These are phyloP conservation scores for Cyclina sinensis DNA, from an alignment of 1,140 invertebrate genomes.

Conservation along the genomic window DNA sequence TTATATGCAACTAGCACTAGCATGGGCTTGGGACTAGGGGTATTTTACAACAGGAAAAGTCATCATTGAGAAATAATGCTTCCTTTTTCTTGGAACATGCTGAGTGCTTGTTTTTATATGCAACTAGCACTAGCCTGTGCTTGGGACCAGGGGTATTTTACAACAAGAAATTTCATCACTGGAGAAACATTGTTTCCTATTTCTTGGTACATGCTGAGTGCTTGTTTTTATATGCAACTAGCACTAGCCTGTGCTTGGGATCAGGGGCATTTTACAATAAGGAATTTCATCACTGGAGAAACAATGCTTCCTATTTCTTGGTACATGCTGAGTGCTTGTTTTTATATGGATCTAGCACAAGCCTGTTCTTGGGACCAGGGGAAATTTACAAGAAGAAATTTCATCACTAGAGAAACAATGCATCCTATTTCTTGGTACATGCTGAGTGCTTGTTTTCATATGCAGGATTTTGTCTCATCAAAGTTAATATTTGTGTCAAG, in stretches of 20 bases:
- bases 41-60: background rate
- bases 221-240: slow-evolving; percentile 11
- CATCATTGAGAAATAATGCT: background rate
- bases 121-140: slow-evolving; percentile 44
- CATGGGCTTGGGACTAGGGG: slow-evolving; percentile 1
- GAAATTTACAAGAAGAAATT: background rate
- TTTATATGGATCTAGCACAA: background rate
- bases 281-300: background rate
- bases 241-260: slow-evolving; percentile 12
- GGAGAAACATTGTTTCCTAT: background rate
- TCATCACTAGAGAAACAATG: background rate
- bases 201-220: slow-evolving; percentile 34
- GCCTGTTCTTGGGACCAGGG: slow-evolving; percentile 6
- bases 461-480: no score
- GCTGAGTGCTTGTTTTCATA: slow-evolving; percentile 22
- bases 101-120: slow-evolving; percentile 25
- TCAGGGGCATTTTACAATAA: background rate
- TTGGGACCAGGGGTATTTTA: slow-evolving; percentile 11
- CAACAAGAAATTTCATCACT: background rate
- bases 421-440: slow-evolving; percentile 7
- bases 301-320: slow-evolving; percentile 7
- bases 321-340: slow-evolving; percentile 20
- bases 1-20: slow-evolving; percentile 2
- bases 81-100: slow-evolving; percentile 6
- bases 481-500: no score